Base-by-base conservation (phyloP, 2,113 vertebrate species). In the Vanacampus margaritifer region DNA sequence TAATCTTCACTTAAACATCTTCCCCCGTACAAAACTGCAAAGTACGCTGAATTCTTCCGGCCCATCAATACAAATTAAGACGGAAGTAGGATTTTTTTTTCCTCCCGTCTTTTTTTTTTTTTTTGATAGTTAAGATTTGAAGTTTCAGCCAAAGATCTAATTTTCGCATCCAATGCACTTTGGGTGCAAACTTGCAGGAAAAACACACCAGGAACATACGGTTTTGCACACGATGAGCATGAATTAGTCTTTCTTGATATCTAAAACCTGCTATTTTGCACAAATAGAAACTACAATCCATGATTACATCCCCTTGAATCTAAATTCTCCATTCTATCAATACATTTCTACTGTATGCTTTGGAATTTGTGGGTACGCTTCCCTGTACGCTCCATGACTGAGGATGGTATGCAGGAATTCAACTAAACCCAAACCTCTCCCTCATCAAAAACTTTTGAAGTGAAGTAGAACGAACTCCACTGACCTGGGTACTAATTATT, bases 1-100 rank as follows among this genome's bases (percentile, higher is more conserved):
- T 98, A 98, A 98, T 98, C 95, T 98, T 94, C 95, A 98, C 97
- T 98, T 97, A 95, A 95, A 90, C 95, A 96, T 96, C 94, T 95
- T 95, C 94, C 92, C 93, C 93, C 93, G 93, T 92, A 91, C 93
- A 96, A 93, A 97, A 96, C 89, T 96, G 94, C 94, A 95, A 95
- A 95, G 93, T 94, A 92, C 88, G 93, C 94, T 92, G 93, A 91
- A 95, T 96, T 96, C 84, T 95, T 95, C 93, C 93, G 93, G 93
- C 91, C 93, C 94, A 95, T 98, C 95, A 94, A 96, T 97, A 96
- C 93, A 95, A 96, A 96, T 97, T 95, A 95, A 88, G 92, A 94
- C 92, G 69, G 91, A 95, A 95, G 93, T 95, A 94, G 94, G 86
- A 89, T 79, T 75, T 79, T 11, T 24, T 3, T 14, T 23, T 11